Base-by-base conservation (phyloP, 2,797 vertebrate species). In the Brachyalestes nurse region DNA sequence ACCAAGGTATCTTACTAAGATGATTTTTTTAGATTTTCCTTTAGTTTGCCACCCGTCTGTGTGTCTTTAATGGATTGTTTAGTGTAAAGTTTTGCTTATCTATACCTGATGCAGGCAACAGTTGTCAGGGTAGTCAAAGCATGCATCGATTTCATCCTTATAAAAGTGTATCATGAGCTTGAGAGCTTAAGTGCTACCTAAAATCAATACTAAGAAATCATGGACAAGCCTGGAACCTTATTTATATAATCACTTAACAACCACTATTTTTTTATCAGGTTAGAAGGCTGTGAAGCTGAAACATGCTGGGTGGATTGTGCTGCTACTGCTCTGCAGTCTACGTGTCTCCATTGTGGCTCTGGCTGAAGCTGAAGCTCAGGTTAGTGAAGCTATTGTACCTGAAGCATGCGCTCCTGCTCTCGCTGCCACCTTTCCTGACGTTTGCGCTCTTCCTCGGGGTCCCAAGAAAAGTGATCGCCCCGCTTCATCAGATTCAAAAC, bases 351-450 rank as follows among this genome's bases (percentile, higher is more conserved):
- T 71, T 58, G 28, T 21, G 66, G 66, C 23, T 58, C 47, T 75
- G 42, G 38, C 60, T 60, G 69, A 75, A 75, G 73, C 72, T 62
- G 80, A 72, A 65, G 62, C 69, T 69, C 73, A n/a, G 69, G 72
- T 81, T 81, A 79, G 80, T 72, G 61, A 82, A 77, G 78, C 86
- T 58, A 42, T 72, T 89, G 87, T 95, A 99, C 98, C 97, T 99
- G 97, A 89, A 99, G 97, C 88, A 96, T 89, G 82, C 96, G 96
- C 71, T 98, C 97, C 91, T 99, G 97, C 87, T 98, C 97, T 86
- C 95, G 96, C 88, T 99, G 98, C 98, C 98, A 99, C 85, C 95
- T 96, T 87, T 97, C 95, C 91, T 99, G 98, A 61, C 97, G 95
- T 90, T 95, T 96, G 88, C 97, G 95, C 88, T 99, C 98, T 92